Base-by-base conservation (phyloP, 2,113 vertebrate genomes). In the Microcebus tavaratra region DNA sequence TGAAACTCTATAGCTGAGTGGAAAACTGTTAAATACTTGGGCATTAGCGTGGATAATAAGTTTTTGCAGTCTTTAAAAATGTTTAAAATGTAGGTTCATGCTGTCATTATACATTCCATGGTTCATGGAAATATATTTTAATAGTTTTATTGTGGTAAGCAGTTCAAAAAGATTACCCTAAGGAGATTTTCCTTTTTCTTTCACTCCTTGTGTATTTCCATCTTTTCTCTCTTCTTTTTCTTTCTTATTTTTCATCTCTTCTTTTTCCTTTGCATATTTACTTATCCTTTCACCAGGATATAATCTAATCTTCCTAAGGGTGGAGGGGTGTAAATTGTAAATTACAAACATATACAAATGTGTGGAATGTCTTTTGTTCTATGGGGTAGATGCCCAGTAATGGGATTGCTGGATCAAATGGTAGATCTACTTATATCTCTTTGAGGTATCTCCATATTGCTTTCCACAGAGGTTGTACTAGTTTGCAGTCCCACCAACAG, bases 81-180 rank as follows among this genome's bases (percentile, higher is more conserved):
- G 96, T 98, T 97, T 96, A 98, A 98, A 97, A 97, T 95, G 96
- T 0, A 8, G 92, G 97, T 98, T 97, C 86, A 48, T 97, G 97
- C 96, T 97, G 86, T 98, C 96, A 98, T 96, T 94, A 95, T 97
- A 97, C 97, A 97, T 96, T 98, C 96, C 97, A 97, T 94, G 97
- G 96, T 97, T 94, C 90, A 96, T 97, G 96, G 88, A 98, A 98
- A 92, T 96, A 98, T 98, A 98, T 98, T 98, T 97, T 97, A 97
- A 94, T 75, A 45, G 87, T 96, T 97, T 95, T 97, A 91, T 98
- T 97, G 92, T 90, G 79, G 36, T 94, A 79, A 86, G 67, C 65
- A 81, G 95, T 97, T 98, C 96, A 92, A 91, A 95, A 96, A 96
- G 92, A 96, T 70, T 94, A 89, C 13, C 27, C 10, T 34, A 31